Conservation (phyloP, 1,140 invertebrate species). For the Lepidurus couesii region DNA sequence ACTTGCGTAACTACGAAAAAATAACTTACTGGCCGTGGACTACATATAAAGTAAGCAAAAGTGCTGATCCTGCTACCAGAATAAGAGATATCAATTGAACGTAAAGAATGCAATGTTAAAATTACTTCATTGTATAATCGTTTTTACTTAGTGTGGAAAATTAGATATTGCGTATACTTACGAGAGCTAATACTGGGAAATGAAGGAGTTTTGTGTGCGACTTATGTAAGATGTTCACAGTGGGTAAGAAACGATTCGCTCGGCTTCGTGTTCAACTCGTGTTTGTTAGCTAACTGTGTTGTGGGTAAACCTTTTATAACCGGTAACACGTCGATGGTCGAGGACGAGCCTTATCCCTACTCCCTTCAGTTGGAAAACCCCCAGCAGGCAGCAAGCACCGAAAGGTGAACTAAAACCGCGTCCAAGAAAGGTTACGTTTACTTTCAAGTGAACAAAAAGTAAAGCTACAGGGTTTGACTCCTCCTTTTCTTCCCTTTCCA, state of each 20-base stretch:
- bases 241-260: neutral
- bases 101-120: too few relatives aligned
- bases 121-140: too few relatives aligned
- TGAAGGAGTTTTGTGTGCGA: neutral
- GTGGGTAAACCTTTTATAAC: neutral
- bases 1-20: too few relatives aligned
- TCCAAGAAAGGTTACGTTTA: neutral
- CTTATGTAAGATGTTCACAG: neutral
- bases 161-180: neutral
- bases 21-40: too few relatives aligned
- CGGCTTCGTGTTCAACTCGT: neutral
- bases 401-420: neutral
- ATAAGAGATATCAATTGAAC: too few relatives aligned
- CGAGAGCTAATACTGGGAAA: neutral
- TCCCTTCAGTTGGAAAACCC: neutral
- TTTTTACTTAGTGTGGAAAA: too few relatives aligned
- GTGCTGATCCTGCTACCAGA: too few relatives aligned
- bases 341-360: neutral
- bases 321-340: neutral
- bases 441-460: neutral
- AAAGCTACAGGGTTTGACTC: conserved; percentile 10
- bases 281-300: neutral
- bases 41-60: too few relatives aligned
- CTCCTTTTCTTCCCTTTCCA: neutral
- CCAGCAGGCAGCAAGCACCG: neutral